Base-by-base conservation (phyloP, 2,113 vertebrate species). In the Petrocephalus zakoni region DNA sequence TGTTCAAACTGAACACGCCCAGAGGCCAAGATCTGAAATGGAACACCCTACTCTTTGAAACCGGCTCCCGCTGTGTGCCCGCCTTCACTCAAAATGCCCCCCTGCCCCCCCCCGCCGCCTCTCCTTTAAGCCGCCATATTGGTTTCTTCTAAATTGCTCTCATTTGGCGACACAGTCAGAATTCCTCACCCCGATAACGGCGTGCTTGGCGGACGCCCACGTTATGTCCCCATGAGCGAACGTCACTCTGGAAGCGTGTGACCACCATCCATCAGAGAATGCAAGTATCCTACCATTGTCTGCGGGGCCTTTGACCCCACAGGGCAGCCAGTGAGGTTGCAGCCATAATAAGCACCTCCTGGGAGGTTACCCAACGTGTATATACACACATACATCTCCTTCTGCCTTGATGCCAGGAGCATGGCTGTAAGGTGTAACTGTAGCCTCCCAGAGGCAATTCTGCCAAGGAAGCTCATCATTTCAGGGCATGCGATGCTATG, bases 21-120 rank as follows among this genome's bases (percentile, higher is more conserved):
- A 81, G 15, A 55, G n/a, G 61, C 8, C 29, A 81, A 34, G 72
- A 78, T 78, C 72, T 78, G 72, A 78, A 78, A 78, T 13, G 29
- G 15, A 78, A 42, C 72, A 78, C 72, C 72, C 72, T 78, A 29
- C 72, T 78, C 72, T 78, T 42, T 78, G 72, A 78, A 78, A 78
- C 72, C 15, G 15, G 34, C 34, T 78, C 34, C 0, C 1, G 72
- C 72, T 78, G 15, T 5, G 0, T 1, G 17, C 34, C 72, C 34
- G 72, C 17, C 29, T 42, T 42, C 34, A 0, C 72, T 29, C 34
- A 34, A 1, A 58, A n/a, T n/a, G n/a, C n/a, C n/a, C n/a, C n/a
- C n/a, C n/a, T n/a, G 81, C 11, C 8, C 9, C 22, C 7, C 4
- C 87, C 34, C 87, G 64, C 47, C 55, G n/a, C 9, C 15, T 7